Base-by-base conservation (phyloP, 2,113 vertebrate genomes). In the Xiphorhynchus elegans region DNA sequence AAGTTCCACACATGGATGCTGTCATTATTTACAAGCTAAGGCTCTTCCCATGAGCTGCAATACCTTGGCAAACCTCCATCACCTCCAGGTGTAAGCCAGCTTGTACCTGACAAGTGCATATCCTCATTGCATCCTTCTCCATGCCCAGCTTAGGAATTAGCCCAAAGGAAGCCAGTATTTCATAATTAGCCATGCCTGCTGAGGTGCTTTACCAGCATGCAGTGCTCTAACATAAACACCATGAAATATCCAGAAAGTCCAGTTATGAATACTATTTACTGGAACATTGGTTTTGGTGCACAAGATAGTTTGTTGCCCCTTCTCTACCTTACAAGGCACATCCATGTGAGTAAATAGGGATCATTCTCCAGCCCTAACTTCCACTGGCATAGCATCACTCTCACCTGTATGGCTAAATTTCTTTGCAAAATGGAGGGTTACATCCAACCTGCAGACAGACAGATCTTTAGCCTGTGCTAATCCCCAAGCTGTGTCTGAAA, bases 101-200 rank as follows among this genome's bases (percentile, higher is more conserved):
- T 60, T 1, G 0, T 24, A 19, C 33, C 26, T 72, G 24, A 44
- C 0, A 0, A 56, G 17, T 1, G 1, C 40, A 39, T 28, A 44
- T 64, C 78, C 25, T 40, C 31, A 35, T 13, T 4, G 3, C n/a
- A 63, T 40, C 15, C 68, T 74, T 84, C 42, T 69, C 26, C 31
- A 37, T 2, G 15, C 20, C 25, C 64, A 84, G 28, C n/a, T 78
- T 33, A 55, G 73, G 69, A 78, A 55, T 18, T 8, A 84, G 80
- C 17, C 39, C 19, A 37, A 37, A 75, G 52, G 35, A 87, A 90
- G 23, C 7, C 46, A 46, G 7, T n/a, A 15, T 73, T 86, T 80
- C 31, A 59, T 58, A 85, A 77, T 46, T 28, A 76, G 13, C n/a
- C 33, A 26, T 33, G 13, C 9, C 68, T 67, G 52, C 50, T 59